Evolutionary conservation across 2,797 vertebrate genomes (phyloP), one percentile per base, ranked within the genome.

Genomic region (Pseudochromis fuscus): DNA sequence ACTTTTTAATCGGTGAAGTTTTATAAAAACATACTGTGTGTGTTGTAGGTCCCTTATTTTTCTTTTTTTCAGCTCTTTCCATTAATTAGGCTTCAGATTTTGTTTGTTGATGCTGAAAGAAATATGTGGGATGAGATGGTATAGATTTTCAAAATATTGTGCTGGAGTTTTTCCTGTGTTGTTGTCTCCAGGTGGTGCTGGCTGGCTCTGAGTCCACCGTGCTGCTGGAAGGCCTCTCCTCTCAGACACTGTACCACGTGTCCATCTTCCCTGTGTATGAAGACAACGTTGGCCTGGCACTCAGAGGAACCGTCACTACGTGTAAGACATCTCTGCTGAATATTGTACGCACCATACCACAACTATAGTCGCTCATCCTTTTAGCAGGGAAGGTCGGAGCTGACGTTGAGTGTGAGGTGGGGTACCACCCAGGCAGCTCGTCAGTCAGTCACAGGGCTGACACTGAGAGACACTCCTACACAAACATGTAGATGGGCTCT

Each of bases 201-300:
- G 92, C 92, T 0, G 96, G 96, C 46, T 86, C 90, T 0, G 69
- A 86, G n/a, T 92, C 94, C 21, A 94, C 92, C 0, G 42, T 88
- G 13, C 82, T 89, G 75, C 94, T 99, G 16, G 88, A 88, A 37
- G 95, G 94, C 63, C 86, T 98, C 72, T 94, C 95, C 9, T 95
- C 96, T 0, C 94, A 95, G 84, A 97, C 96, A 0, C 93, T 97
- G 60, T 97, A 97, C 72, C 90, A 95, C 46, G 72, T 98, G 33
- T 96, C 96, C 0, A 95, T 99, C 89, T 92, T 96, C 58, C 95
- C 97, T 0, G 79, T 97, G 45, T 95, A 95, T 1, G 85, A 94
- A 42, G 70, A 89, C 0, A 89, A 72, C 0, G 81, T 91, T 1
- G 95, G 96, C 15, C 87, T 94, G 35, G 95, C 93, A 0, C 95